Base-by-base conservation (phyloP, 2,797 vertebrate genomes). In the Neoniphon sammara region DNA sequence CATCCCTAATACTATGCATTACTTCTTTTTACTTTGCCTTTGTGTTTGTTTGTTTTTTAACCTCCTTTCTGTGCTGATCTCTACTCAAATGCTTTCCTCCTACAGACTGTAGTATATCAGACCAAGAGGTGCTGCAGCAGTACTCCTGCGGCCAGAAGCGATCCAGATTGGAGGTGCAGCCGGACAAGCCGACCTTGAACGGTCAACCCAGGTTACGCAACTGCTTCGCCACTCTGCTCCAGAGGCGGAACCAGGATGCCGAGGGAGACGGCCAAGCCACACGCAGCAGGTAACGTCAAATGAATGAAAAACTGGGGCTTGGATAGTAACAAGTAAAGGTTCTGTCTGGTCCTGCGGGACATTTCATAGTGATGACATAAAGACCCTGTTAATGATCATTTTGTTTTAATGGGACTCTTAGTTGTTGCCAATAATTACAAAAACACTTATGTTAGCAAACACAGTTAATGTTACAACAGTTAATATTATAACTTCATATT, bases 71-170 rank as follows among this genome's bases (percentile, higher is more conserved):
- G 4, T 5, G 47, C 47, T 50, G 17, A 14, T 21, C 14, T 49
- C 0, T 11, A 1, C 17, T 31, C 7, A 2, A 53, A 1, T 66
- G 7, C 50, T 25, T 62, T 46, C 18, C 12, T 81, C 81, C 21
- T 11, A 11, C 80, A 96, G 96, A 95, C 66, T 93, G 90, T 0
- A 11, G 63, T 44, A 11, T 94, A 7, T 94, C 95, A 0, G 97
- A 98, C 73, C 93, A 94, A 57, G 96, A 98, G 5, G 85, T 99
- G 25, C 80, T 99, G 78, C 92, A 83, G 71, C 96, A 96, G 78
- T 99, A 99, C 87, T 94, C 93, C 0, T 91, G 93, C 50, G 87
- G 75, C 64, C 75, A 85, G 27, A 99, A 99, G 91, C 94, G 95
- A 80, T 31, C 74, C 44, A 95, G 90, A 80, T 62, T 81, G 34